Base-by-base conservation (phyloP, 2,113 vertebrate species). In the Eira barbara region DNA sequence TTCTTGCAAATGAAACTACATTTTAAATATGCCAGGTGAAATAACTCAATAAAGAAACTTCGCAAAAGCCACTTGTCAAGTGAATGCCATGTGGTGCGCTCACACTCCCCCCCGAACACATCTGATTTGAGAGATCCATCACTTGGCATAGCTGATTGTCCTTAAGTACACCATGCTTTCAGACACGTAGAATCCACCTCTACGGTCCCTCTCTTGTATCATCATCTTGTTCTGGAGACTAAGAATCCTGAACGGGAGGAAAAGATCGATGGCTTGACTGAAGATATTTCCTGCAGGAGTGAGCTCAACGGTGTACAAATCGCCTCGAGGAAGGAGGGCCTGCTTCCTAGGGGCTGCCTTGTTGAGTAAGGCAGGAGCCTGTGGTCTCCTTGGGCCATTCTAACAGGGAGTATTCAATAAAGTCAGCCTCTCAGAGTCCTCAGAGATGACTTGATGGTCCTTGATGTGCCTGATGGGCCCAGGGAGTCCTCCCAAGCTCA, bases 221-320 rank as follows among this genome's bases (percentile, higher is more conserved):
- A 84, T 81, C 20, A 55, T 89, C 97, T 95, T 97, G 97, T 98
- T 98, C 97, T 69, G 47, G 52, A 95, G 96, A 88, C 96, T 92
- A 91, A 92, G 78, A 61, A 97, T 96, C 95, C 84, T 96, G 89
- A 98, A 86, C 81, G 1, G 47, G 45, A 88, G 73, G 92, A 91
- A 95, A 97, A 98, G 96, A 98, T 95, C 82, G 97, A 97, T 93
- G 36, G 34, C 92, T 92, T 98, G 96, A 97, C 93, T 78, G 69
- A 84, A 96, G 92, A 94, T 85, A 97, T 92, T 97, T 2, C 95
- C 97, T 97, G 88, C 78, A 89, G 92, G 84, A 97, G 82, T 76
- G 94, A 98, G 96, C 98, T 98, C 97, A 96, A 45, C 97, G 97
- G 86, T 59, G 83, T 63, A 59, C 78, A 95, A 97, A 91, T 79